Evolutionary conservation across 2,113 vertebrate species (phyloP), one percentile per base, ranked within the genome.

Genomic region (Silurus glanis): DNA sequence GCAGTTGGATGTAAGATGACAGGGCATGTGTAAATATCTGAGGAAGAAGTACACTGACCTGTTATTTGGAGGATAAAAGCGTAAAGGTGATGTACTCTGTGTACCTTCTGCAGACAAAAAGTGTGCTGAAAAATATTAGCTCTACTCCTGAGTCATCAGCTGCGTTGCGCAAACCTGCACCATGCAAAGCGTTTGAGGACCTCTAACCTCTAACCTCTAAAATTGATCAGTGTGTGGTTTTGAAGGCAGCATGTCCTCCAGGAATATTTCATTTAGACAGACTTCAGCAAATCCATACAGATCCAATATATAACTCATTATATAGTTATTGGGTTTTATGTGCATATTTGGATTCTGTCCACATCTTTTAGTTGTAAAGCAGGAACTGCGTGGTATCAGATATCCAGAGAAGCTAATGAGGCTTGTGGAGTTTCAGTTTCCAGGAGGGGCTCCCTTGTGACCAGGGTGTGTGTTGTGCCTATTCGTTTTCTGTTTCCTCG

Each of bases 391-490:
- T 62, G 61, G 17, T 14, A 14, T 67, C 75, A 66, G 6, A 58
- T 64, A 17, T 45, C 5, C 51, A 67, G 28, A 64, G 6, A 23
- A 47, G 79, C 62, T 69, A 72, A 62, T 58, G 25, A 47, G 19
- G n/a, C 21, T 55, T 49, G 64, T 23, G 16, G 49, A 53, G 56
- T 37, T n/a, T 37, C 19, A 37, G 28, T 84, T 82, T 89, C 85
- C 85, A 85, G 85, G 82, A 82, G 88, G 76, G 69, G 61, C 47
- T 87, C 53, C 71, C 61, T 67, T 81, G 82, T 76, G 88, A 37
- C 61, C 78, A 8, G 19, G 21, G 23, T 49, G 5, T 83, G 17
- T 81, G 81, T 37, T 37, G 56, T 19, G 21, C 37, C 69, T 80
- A 67, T 86, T 86, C 80, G 71, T 25, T 81, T 69, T 62, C 85